Base-by-base conservation (phyloP, 2,888 invertebrate species). In the Drosophila vallismaia region DNA sequence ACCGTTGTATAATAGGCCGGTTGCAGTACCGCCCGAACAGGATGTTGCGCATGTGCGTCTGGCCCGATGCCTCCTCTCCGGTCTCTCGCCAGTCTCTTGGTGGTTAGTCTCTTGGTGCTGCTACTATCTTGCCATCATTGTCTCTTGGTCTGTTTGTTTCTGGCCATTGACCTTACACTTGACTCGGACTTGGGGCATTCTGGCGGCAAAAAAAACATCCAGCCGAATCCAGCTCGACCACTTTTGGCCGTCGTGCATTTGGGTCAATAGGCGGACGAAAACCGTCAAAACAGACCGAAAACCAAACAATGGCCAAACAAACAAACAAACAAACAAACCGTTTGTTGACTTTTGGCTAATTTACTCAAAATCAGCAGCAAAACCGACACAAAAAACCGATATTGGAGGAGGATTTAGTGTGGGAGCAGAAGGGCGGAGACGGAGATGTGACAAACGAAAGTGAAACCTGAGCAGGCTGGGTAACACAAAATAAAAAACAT, bases 1-100 rank as follows among this genome's bases (percentile, higher is more conserved):
- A 19, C 19, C 56, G 76, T 80, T 80, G 80, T 80, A 80, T 80
- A 80, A 80, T 74, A 71, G 62, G 70, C 80, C 70, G 71, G 71
- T 79, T 81, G 64, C 49, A 67, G 31, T 67, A 52, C 28, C 67
- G 12, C 50, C 58, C 50, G 50, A 77, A 69, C 83, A 80, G 80
- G 84, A 80, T 83, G 68, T 80, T 76, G 83, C 75, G 63, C 45
- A 62, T 64, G 63, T 64, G 60, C 36, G 29, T 48, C 56, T 40
- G 53, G 44, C 31, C 4, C 24, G 46, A 9, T 29, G 52, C 19
- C 31, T 12, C n/a, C 45, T 54, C 68, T 74, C 71, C n/a, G 44
- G 26, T 19, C 26, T 48, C 4, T 10, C 8, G 7, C 28, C n/a
- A n/a, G 56, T 28, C 9, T 4, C 33, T 8, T 29, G 42, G 1